Base-by-base conservation (phyloP, 2,888 invertebrate genomes). In the Mimachlamys varia region DNA sequence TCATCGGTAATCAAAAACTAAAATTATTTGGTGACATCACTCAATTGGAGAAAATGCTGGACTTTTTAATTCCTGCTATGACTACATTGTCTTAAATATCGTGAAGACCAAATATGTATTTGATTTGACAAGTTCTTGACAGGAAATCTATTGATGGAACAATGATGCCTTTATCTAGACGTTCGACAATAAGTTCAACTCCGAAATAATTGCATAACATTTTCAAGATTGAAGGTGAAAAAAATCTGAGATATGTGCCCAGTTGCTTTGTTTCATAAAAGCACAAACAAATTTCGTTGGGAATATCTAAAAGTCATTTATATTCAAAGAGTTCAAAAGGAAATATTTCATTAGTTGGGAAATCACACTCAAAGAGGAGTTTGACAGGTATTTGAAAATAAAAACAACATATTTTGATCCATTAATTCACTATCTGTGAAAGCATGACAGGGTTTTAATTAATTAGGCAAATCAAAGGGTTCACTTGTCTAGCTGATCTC, bases 341-440 rank as follows among this genome's bases (percentile, higher is more conserved):
- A 76, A 76, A 76, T 33, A 1, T 76, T 76, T 76, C 33, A 17
- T 12, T 53, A 53, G 17, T 12, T 53, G 33, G 33, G 33, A 22
- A 76, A 76, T 76, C 15, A 76, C 1, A 13, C 76, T n/a, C 7
- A 19, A n/a, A n/a, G 58, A 58, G n/a, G n/a, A 10, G 33, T 76
- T 76, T 76, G 76, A 76, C 76, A 76, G 76, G 76, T 27, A 76
- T 76, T 76, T 33, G 22, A 76, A 76, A 76, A 76, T 76, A 76
- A 76, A 76, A 76, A 76, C 76, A 76, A 76, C 27, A 33, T 76
- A 76, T 76, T 58, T 58, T 58, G 22, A 76, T 76, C 76, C 33
- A 76, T 76, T 76, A 76, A 76, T 76, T 76, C 76, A 76, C 33
- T 22, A 76, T 76, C 22, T 27, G 7, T 7, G 76, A 76, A 76